Evolutionary conservation across 2,797 vertebrate species (phyloP).

Genomic region (Staurois parvus): DNA sequence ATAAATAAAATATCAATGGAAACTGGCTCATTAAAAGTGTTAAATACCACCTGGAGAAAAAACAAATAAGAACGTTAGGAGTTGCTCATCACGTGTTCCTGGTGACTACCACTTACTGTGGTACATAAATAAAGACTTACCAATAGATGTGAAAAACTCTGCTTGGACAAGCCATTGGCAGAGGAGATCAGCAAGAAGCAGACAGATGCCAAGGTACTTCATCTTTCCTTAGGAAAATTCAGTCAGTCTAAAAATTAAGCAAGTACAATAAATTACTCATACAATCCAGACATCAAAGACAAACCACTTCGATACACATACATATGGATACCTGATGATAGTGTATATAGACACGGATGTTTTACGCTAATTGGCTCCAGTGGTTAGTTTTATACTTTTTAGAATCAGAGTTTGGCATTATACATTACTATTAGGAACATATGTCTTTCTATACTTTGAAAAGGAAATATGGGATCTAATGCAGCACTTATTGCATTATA

Average conservation of each 20-base stretch:
- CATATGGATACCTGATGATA: too few species aligned
- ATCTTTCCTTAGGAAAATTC: conserved; percentile 28
- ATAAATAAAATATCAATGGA: too few species aligned
- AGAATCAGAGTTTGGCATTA: too few species aligned
- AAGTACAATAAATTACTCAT: not conserved
- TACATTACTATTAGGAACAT: not conserved
- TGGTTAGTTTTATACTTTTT: too few species aligned
- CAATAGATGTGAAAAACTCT: conserved; percentile 64
- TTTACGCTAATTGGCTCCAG: too few species aligned
- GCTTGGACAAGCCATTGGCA: conserved; percentile 34
- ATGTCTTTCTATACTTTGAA: not conserved
- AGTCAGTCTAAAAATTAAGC: not conserved
- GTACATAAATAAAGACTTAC: conserved; percentile 4
- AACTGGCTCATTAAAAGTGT: too few species aligned
- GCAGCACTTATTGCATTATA: too few species aligned
- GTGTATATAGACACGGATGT: too few species aligned
- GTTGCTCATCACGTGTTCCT: not conserved
- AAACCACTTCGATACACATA: not conserved
- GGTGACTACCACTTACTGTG: not conserved
- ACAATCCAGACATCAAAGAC: too few species aligned
- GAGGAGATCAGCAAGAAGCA: conserved; percentile 38
- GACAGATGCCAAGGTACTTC: conserved; percentile 14
- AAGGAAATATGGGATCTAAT: not conserved
- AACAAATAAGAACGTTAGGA: too few species aligned
- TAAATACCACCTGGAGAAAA: too few species aligned